phyloP scores from a whole-genome alignment of 2,888 invertebrate species.

The Myopa tessellatipennis region DNA sequence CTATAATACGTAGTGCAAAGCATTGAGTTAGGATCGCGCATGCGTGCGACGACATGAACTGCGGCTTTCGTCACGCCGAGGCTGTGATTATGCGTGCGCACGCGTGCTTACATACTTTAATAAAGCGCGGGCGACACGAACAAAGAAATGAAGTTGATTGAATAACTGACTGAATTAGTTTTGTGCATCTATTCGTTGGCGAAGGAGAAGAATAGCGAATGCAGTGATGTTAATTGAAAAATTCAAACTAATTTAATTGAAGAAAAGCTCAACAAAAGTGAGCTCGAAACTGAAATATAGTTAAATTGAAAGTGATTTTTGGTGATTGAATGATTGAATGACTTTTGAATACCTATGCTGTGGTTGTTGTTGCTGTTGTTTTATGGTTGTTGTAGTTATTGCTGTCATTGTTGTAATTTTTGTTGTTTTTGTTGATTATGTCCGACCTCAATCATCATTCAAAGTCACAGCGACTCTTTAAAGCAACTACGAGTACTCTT shows the following conservation, averaged over 20 bases:
- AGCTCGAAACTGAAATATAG: no score
- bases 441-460: no score
- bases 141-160: not conserved
- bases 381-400: no score
- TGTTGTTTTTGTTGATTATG: no score
- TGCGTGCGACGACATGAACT: constrained; percentile 42
- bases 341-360: no score
- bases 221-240: constrained; percentile 11
- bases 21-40: constrained; percentile 29
- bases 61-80: constrained; percentile 36
- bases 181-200: not conserved
- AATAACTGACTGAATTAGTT: not conserved
- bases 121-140: not conserved
- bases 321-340: no score
- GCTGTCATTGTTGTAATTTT: no score
- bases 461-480: no score
- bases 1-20: not conserved
- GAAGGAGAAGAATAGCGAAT: not conserved
- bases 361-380: no score
- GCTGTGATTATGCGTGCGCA: constrained; percentile 43
- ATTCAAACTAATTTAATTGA: not conserved
- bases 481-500: no score
- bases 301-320: no score
- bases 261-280: not conserved
- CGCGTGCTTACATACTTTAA: constrained; percentile 1